A percentile compares a stretch with the other conserved stretches of the same genome.
phyloP scores from a whole-genome alignment of 2,888 invertebrate species.

The Asteroscopus sphinx region DNA sequence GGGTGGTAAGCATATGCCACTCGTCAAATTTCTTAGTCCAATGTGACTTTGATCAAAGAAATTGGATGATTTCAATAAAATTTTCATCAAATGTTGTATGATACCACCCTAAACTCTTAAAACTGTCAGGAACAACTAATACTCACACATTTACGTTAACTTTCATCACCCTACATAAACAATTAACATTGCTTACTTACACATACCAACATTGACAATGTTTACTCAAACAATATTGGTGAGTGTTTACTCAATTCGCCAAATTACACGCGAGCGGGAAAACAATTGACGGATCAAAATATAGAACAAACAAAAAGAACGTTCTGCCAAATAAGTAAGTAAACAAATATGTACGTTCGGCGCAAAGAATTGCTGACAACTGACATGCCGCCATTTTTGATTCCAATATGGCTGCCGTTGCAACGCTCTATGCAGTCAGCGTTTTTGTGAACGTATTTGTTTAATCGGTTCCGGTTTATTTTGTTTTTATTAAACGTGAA shows the following conservation, averaged over 20 bases:
- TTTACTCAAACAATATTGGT: constrained; percentile 1
- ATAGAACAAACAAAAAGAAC: constrained; percentile 60
- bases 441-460: constrained; percentile 76
- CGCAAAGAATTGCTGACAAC: constrained; percentile 80
- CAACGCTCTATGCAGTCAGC: constrained; percentile 79
- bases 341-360: constrained; percentile 67
- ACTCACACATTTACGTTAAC: neutral
- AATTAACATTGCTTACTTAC: neutral
- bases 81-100: too few relatives aligned
- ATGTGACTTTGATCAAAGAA: too few relatives aligned
- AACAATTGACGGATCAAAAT: constrained; percentile 50
- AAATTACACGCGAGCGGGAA: constrained; percentile 40
- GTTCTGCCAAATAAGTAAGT: constrained; percentile 63
- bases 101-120: too few relatives aligned
- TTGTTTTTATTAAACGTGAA: constrained; percentile 46
- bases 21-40: too few relatives aligned
- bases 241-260: constrained; percentile 10
- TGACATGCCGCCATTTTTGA: constrained; percentile 79
- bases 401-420: constrained; percentile 74
- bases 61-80: too few relatives aligned
- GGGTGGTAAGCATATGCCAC: too few relatives aligned
- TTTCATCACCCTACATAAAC: neutral
- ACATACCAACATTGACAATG: constrained; percentile 1
- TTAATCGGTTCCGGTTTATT: constrained; percentile 64
- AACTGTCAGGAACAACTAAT: too few relatives aligned